These are phyloP conservation scores for Nebria brevicollis DNA, from an alignment of 2,888 invertebrate species.

Conservation along the genomic window DNA sequence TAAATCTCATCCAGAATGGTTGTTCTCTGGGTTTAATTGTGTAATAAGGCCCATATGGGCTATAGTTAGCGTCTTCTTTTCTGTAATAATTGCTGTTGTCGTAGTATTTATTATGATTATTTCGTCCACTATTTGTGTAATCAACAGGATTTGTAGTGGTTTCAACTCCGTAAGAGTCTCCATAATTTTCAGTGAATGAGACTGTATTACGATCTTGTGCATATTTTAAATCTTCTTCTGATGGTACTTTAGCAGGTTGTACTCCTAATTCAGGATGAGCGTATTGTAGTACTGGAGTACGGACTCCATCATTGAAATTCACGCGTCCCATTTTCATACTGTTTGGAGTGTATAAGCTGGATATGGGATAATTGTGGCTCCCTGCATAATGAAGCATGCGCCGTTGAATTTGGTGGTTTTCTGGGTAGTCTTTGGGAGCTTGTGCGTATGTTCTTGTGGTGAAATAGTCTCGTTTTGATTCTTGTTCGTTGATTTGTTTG, in stretches of 20 bases:
- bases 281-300: slow-evolving; percentile 81
- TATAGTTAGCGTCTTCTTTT: slow-evolving; percentile 64
- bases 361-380: slow-evolving; percentile 71
- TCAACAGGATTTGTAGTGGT: slow-evolving; percentile 48
- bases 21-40: slow-evolving; percentile 71
- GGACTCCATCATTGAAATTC: slow-evolving; percentile 75
- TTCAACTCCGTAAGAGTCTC: slow-evolving; percentile 50
- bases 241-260: slow-evolving; percentile 74
- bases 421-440: slow-evolving; percentile 64
- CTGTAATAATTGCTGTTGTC: slow-evolving; percentile 66
- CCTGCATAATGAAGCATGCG: slow-evolving; percentile 78
- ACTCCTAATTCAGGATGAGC: slow-evolving; percentile 83
- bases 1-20: slow-evolving; percentile 78
- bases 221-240: slow-evolving; percentile 59
- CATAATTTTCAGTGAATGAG: slow-evolving; percentile 55
- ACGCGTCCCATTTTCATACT: slow-evolving; percentile 68
- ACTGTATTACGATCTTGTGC: slow-evolving; percentile 50
- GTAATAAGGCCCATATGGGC: slow-evolving; percentile 69
- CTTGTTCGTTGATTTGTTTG: slow-evolving; percentile 74
- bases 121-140: slow-evolving; percentile 55
- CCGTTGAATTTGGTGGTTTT: slow-evolving; percentile 72
- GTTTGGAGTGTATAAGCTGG: slow-evolving; percentile 72
- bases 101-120: slow-evolving; percentile 62
- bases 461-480: slow-evolving; percentile 71
- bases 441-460: slow-evolving; percentile 62